Evolutionary conservation across 2,797 vertebrate genomes (phyloP).

Genomic region (Todus mexicanus): DNA sequence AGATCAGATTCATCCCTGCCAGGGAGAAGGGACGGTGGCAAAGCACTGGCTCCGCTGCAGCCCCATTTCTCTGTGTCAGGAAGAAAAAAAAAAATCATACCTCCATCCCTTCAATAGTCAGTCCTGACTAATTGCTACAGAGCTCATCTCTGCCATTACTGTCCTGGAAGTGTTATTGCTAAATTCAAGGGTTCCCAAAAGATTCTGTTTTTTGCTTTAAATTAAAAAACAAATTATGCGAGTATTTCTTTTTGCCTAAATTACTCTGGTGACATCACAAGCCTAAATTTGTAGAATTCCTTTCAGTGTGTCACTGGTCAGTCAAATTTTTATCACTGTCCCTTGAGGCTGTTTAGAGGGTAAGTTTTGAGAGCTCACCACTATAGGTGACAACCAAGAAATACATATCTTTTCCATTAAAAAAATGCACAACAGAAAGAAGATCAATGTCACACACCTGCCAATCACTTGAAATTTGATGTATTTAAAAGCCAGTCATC

Average conservation of each 20-base stretch:
- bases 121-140: background rate
- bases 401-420: background rate
- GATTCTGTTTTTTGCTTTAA: background rate
- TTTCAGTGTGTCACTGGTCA: background rate
- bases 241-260: background rate
- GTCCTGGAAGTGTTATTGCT: accelerated
- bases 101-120: background rate
- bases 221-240: background rate
- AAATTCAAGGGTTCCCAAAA: background rate
- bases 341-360: background rate
- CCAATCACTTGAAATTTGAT: background rate
- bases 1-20: background rate
- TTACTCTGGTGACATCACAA: background rate
- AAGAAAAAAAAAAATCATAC: background rate
- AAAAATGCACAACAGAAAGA: background rate
- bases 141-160: accelerated
- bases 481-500: background rate
- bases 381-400: background rate
- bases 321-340: background rate
- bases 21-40: background rate
- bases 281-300: background rate
- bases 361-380: background rate
- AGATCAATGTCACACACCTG: background rate
- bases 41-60: background rate
- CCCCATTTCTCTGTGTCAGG: background rate